Conservation (phyloP, 1,140 invertebrate species). For the Diorhabda carinulata region DNA sequence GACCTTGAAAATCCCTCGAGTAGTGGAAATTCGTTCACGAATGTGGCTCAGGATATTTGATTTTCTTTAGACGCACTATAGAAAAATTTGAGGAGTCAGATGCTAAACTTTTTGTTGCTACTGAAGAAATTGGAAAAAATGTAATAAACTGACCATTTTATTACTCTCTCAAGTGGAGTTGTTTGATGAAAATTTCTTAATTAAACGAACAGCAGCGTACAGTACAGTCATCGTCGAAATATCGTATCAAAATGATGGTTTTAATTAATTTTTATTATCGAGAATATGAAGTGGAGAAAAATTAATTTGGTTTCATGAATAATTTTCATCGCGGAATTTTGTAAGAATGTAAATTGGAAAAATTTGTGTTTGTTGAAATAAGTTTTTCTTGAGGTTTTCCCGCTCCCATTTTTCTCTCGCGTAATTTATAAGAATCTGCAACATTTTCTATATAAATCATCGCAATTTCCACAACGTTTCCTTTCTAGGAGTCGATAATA, state of each 20-base stretch:
- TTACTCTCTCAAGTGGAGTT: neutral
- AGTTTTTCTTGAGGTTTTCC: neutral
- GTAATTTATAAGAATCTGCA: too few species aligned
- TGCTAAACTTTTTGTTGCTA: neutral
- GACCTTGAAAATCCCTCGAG: too few species aligned
- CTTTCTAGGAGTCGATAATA: too few species aligned
- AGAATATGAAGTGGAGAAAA: neutral
- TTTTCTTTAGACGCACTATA: too few species aligned
- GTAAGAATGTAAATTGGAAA: neutral
- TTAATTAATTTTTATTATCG: conserved; percentile 1
- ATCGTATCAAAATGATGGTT: neutral
- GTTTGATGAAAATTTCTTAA: conserved; percentile 3
- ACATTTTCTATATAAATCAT: too few species aligned
- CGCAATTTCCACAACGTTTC: too few species aligned
- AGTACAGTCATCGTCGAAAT: neutral
- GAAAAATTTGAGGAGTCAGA: neutral
- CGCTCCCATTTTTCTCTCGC: neutral
- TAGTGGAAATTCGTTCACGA: too few species aligned
- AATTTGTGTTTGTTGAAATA: neutral
- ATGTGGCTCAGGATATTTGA: too few species aligned
- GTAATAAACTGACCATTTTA: neutral
- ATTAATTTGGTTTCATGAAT: conserved; percentile 1
- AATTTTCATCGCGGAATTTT: neutral
- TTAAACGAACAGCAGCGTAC: neutral
- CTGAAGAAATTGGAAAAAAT: neutral